Evolutionary conservation across 2,113 vertebrate genomes (phyloP).

Genomic region (Meleagris gallopavo): DNA sequence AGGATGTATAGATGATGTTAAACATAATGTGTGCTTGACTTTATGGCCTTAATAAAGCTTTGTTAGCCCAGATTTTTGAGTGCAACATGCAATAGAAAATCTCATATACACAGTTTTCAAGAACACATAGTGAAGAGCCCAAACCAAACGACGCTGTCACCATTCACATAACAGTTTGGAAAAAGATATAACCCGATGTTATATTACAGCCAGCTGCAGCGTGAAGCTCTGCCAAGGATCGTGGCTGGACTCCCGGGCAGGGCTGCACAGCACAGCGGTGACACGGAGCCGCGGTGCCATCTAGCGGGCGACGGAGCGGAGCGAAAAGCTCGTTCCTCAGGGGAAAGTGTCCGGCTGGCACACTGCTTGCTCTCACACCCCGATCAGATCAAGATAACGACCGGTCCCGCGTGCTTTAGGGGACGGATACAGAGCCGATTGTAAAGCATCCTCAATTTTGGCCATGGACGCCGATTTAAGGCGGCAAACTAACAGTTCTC

Average conservation of each 20-base stretch:
- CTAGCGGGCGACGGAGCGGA: background rate
- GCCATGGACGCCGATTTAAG: background rate
- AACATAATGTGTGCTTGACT: background rate
- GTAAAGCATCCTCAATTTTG: background rate
- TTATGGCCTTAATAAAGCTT: background rate
- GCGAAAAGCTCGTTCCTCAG: fast-evolving
- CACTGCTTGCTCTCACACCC: background rate
- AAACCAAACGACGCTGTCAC: background rate
- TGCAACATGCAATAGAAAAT: background rate
- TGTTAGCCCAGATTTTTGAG: background rate
- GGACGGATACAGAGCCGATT: background rate
- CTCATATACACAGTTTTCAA: fast-evolving
- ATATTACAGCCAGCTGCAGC: background rate
- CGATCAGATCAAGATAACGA: fast-evolving
- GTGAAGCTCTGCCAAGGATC: background rate
- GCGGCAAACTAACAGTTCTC: background rate
- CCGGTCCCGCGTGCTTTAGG: fast-evolving
- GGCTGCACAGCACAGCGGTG: background rate
- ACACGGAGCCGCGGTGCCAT: conserved; percentile 48
- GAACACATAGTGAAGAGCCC: background rate
- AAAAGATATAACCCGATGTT: background rate
- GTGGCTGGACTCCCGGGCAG: background rate
- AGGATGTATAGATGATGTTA: fast-evolving
- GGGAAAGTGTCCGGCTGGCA: fast-evolving
- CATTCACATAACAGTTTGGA: background rate